These are phyloP conservation scores for Lingula anatina DNA, from an alignment of 2,888 invertebrate genomes.

Conservation along the genomic window DNA sequence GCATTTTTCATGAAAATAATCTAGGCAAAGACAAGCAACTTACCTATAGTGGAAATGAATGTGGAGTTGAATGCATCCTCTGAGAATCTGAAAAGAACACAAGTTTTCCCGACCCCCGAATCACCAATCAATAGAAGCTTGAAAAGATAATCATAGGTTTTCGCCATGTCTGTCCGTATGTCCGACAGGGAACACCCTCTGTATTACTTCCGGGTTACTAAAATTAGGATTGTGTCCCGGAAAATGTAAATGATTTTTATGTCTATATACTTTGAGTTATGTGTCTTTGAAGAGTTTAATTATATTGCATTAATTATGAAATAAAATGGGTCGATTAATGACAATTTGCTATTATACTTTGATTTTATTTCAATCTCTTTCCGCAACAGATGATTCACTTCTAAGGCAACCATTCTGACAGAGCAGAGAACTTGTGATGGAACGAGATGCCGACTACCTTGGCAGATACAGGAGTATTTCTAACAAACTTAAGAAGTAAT, in stretches of 20 bases:
- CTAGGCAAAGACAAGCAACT: slow-evolving; percentile 57
- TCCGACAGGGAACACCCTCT: slow-evolving; percentile 32
- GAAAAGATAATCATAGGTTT: slow-evolving; percentile 45
- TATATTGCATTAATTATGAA: too few species aligned
- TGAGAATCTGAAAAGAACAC: slow-evolving; percentile 45
- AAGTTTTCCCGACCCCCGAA: slow-evolving; percentile 48
- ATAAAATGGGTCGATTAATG: too few species aligned
- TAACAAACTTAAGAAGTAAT: slow-evolving; percentile 49
- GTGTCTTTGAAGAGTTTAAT: too few species aligned
- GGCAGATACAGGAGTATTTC: slow-evolving; percentile 43
- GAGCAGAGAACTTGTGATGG: too few species aligned
- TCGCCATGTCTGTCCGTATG: slow-evolving; percentile 26
- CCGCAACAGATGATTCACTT: too few species aligned
- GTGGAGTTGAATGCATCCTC: slow-evolving; percentile 50
- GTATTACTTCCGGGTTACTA: slow-evolving; percentile 22
- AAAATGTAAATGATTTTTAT: too few species aligned
- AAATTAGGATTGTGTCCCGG: too few species aligned
- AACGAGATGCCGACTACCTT: slow-evolving; percentile 44
- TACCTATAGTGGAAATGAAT: slow-evolving; percentile 52
- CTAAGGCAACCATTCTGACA: too few species aligned
- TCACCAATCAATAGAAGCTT: slow-evolving; percentile 47
- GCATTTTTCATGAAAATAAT: too few species aligned
- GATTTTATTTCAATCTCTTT: too few species aligned
- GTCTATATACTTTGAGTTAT: too few species aligned
- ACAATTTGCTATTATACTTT: too few species aligned